A percentile compares a stretch with the other conserved stretches of the same genome.
Conservation (phyloP, 1,140 invertebrate species). For the Ceratoteleas bidentatus region DNA sequence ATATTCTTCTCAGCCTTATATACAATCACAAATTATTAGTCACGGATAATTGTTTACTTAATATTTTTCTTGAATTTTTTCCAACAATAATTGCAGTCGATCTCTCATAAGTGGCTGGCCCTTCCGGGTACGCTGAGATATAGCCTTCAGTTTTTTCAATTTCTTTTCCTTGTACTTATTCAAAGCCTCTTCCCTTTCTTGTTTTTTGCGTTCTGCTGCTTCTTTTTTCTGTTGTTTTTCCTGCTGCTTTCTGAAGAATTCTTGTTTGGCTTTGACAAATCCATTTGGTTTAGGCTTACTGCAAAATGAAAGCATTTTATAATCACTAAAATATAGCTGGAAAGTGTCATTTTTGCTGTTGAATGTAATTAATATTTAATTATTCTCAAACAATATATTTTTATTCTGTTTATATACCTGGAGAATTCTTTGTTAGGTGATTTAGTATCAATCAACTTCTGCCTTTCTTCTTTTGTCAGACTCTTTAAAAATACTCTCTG, state of each 20-base stretch:
- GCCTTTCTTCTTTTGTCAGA: slow-evolving; percentile 79
- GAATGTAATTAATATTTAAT: too few species aligned
- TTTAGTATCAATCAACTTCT: slow-evolving; percentile 1
- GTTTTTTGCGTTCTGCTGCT: slow-evolving; percentile 79
- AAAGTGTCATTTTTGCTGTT: neutral
- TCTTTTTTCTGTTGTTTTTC: slow-evolving; percentile 82
- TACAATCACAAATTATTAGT: too few species aligned
- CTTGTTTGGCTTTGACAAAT: slow-evolving; percentile 82
- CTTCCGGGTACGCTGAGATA: slow-evolving; percentile 87
- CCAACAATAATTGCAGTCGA: slow-evolving; percentile 86
- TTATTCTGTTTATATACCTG: slow-evolving; percentile 1
- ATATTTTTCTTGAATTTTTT: slow-evolving; percentile 82
- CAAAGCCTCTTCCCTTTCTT: slow-evolving; percentile 84
- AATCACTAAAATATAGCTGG: slow-evolving; percentile 9
- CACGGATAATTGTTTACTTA: neutral
- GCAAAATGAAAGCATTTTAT: slow-evolving; percentile 10
- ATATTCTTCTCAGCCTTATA: too few species aligned
- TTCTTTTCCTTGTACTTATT: slow-evolving; percentile 86
- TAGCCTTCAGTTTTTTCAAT: slow-evolving; percentile 84
- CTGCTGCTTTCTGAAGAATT: slow-evolving; percentile 82
- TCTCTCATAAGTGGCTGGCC: slow-evolving; percentile 90
- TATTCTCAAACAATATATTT: too few species aligned
- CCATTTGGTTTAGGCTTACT: slow-evolving; percentile 71
- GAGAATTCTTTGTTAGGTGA: neutral
- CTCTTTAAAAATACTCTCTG: slow-evolving; percentile 82